These are phyloP conservation scores for Tryphoninae sp. DNA, from an alignment of 2,888 invertebrate species.

Conservation along the genomic window DNA sequence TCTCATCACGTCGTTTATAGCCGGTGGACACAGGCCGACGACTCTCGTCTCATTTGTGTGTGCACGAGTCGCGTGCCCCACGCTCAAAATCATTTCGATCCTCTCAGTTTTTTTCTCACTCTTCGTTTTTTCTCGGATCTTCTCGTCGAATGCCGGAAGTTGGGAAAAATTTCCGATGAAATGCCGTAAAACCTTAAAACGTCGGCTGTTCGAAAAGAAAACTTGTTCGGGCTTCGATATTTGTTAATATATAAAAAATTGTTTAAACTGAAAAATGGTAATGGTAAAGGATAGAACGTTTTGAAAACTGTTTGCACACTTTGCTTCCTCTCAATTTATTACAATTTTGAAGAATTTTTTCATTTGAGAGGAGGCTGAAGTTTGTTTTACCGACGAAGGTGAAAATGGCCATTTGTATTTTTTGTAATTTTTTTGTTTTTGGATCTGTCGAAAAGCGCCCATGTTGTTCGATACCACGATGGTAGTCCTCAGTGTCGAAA, in stretches of 20 bases:
- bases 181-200: slow-evolving; percentile 11
- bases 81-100: slow-evolving; percentile 32
- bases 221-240: too few species aligned
- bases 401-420: too few species aligned
- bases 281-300: too few species aligned
- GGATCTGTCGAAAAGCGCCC: too few species aligned
- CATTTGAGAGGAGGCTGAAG: too few species aligned
- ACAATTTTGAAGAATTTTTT: too few species aligned
- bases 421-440: too few species aligned
- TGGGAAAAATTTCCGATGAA: slow-evolving; percentile 40
- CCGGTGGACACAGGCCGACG: slow-evolving; percentile 62
- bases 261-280: neutral
- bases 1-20: slow-evolving; percentile 70
- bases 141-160: slow-evolving; percentile 46
- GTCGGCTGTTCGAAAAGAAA: too few species aligned
- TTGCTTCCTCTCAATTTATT: too few species aligned
- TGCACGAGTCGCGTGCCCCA: slow-evolving; percentile 64
- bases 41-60: slow-evolving; percentile 61
- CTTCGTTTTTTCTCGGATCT: slow-evolving; percentile 20
- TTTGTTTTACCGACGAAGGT: too few species aligned
- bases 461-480: too few species aligned
- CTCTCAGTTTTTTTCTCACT: slow-evolving; percentile 31
- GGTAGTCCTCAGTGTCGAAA: neutral
- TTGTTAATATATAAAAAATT: neutral
- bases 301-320: too few species aligned